Evolutionary conservation across 64 coral and sea anemone species (phyloP).

Genomic region (Porites australiensis): DNA sequence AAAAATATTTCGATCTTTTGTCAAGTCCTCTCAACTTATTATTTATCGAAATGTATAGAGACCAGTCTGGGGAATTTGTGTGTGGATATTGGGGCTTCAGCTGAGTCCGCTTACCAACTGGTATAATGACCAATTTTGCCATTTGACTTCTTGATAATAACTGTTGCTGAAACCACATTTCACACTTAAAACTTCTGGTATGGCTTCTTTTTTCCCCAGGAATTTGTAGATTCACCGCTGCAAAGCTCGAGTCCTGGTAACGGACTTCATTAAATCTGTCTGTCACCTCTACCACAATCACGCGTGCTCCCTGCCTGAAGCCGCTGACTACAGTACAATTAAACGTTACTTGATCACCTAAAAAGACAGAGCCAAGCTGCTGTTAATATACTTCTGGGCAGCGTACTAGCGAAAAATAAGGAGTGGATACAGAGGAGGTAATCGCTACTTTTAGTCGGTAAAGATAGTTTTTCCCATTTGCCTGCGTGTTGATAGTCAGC

Average conservation of each 20-base stretch:
- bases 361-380: not conserved
- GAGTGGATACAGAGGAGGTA: no score
- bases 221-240: not conserved
- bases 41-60: no score
- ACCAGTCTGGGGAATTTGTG: no score
- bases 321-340: constrained; percentile 13
- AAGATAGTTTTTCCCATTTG: no score
- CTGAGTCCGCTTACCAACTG: not conserved
- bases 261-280: not conserved
- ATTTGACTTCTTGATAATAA: not conserved
- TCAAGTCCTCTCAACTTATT: no score
- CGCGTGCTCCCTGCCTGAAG: constrained; percentile 19
- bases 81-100: no score
- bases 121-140: not conserved
- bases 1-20: no score
- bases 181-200: not conserved
- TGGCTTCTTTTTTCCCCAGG: not conserved
- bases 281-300: constrained; percentile 9
- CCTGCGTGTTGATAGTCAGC: no score
- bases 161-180: not conserved
- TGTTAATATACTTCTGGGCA: no score
- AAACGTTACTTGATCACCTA: constrained; percentile 35
- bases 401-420: no score
- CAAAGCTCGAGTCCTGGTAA: not conserved
- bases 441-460: no score